A percentile compares a stretch with the other conserved stretches of the same genome.
phyloP scores from a whole-genome alignment of 2,113 vertebrate species.

The Thomomys bottae region DNA sequence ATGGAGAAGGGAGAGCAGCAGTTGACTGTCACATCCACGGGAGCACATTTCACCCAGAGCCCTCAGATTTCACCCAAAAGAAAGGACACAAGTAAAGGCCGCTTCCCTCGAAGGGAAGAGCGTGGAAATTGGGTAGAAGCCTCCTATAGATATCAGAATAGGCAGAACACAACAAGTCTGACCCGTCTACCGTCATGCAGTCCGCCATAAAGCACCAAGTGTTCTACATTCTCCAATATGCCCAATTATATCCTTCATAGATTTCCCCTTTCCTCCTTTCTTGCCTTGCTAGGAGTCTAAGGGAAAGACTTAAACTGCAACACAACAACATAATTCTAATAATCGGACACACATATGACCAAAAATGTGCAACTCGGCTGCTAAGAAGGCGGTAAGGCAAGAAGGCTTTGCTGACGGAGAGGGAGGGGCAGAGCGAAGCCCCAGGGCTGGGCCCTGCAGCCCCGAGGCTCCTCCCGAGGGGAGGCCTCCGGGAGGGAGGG shows the following conservation, averaged over 20 bases:
- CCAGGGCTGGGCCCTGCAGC: no score
- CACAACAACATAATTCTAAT: background rate
- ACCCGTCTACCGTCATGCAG: background rate
- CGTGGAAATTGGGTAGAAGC: background rate
- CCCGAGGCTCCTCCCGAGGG: no score
- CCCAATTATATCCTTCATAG: background rate
- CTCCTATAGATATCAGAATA: background rate
- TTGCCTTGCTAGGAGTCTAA: background rate
- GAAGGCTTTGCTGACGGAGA: background rate
- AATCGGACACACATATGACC: background rate
- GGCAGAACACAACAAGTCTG: background rate
- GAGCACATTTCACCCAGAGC: no score
- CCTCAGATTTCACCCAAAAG: slow-evolving; percentile 1
- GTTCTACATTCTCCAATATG: background rate
- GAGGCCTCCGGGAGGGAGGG: no score
- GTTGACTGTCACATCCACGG: no score
- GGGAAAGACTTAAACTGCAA: background rate
- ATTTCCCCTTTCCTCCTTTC: background rate
- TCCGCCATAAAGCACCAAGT: background rate
- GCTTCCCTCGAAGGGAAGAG: background rate
- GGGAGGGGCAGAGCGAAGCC: no score
- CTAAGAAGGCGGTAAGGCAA: background rate
- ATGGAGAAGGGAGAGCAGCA: background rate
- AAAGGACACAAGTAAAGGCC: no score
- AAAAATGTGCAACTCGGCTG: background rate